phyloP scores from a whole-genome alignment of 2,888 invertebrate genomes.

The Chelonus formosanus region DNA sequence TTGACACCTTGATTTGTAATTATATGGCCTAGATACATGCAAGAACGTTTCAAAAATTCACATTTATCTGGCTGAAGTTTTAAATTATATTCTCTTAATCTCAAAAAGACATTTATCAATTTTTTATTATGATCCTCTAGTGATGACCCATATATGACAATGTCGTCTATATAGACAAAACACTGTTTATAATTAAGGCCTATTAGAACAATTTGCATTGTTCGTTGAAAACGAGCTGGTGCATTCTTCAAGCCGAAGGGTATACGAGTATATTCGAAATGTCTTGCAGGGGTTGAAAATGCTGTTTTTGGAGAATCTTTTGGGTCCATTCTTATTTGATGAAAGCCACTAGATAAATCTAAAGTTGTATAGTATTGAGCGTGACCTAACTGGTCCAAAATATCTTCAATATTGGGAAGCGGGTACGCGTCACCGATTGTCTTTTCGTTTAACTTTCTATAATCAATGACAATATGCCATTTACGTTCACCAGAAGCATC shows the following conservation, averaged over 20 bases:
- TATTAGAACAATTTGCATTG: neutral
- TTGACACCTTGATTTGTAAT: neutral
- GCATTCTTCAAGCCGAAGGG: slow-evolving; percentile 14
- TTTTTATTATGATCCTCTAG: neutral
- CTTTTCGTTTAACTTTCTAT: slow-evolving; percentile 1
- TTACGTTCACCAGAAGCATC: neutral
- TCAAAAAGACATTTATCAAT: neutral
- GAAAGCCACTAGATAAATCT: slow-evolving; percentile 15
- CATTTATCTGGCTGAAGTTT: too few species aligned
- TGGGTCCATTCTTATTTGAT: slow-evolving; percentile 7
- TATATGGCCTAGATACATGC: neutral
- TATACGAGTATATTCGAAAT: slow-evolving; percentile 4
- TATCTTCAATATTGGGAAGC: neutral
- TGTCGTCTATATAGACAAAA: neutral
- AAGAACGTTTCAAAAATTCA: neutral
- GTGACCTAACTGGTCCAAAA: slow-evolving; percentile 4
- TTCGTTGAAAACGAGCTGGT: slow-evolving; percentile 6
- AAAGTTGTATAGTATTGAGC: slow-evolving; percentile 13
- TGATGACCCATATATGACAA: neutral
- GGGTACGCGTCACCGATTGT: too few species aligned
- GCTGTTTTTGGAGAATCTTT: slow-evolving; percentile 14
- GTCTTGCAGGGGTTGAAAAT: slow-evolving; percentile 14
- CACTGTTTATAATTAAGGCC: neutral
- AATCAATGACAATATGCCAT: slow-evolving; percentile 11
- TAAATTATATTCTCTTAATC: neutral